phyloP scores from a whole-genome alignment of 2,888 invertebrate species.

The Leuctra nigra region DNA sequence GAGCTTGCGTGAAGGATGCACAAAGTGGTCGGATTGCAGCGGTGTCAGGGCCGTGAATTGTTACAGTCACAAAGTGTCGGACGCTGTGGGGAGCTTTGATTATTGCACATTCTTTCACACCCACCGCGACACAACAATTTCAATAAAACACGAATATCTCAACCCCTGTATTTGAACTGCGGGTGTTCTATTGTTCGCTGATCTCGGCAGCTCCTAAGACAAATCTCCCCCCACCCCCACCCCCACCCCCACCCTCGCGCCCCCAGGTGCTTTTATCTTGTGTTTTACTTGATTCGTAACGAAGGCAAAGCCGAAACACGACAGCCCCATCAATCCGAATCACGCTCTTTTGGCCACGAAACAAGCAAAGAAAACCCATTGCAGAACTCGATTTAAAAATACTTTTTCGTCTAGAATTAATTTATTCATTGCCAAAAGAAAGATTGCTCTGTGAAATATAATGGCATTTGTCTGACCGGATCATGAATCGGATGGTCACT shows the following conservation, averaged over 20 bases:
- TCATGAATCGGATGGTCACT: too few relatives aligned
- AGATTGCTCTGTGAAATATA: too few relatives aligned
- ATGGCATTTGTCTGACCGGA: too few relatives aligned
- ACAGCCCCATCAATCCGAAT: not conserved
- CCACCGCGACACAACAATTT: not conserved
- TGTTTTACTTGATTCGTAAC: constrained; percentile 1
- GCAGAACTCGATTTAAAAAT: too few relatives aligned
- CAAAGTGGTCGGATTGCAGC: not conserved
- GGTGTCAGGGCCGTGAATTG: not conserved
- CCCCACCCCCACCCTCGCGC: too few relatives aligned
- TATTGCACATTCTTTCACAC: constrained; percentile 22
- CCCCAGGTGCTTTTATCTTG: constrained; percentile 9
- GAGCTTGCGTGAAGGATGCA: not conserved
- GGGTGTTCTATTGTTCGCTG: not conserved
- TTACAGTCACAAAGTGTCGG: not conserved
- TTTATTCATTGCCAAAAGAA: too few relatives aligned
- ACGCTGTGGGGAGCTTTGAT: constrained; percentile 15
- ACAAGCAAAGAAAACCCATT: too few relatives aligned
- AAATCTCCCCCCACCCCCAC: too few relatives aligned
- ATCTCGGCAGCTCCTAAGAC: not conserved
- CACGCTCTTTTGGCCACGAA: too few relatives aligned
- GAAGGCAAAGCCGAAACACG: not conserved
- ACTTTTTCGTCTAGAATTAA: too few relatives aligned
- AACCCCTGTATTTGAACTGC: not conserved
- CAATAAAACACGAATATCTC: constrained; percentile 7